Base-by-base conservation (phyloP, 2,113 vertebrate genomes). In the Pygoscelis antarcticus region DNA sequence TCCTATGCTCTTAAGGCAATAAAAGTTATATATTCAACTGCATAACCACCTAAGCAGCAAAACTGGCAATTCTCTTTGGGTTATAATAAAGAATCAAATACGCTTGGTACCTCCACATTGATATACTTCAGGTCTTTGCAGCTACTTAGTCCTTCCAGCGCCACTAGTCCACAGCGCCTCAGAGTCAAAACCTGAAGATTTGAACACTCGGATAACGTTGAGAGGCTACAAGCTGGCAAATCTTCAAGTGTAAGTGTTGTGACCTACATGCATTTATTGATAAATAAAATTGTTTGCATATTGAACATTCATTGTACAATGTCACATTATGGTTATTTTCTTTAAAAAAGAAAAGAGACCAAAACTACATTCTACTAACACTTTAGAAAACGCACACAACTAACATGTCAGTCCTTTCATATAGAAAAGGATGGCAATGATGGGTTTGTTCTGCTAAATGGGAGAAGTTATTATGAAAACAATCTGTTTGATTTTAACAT, bases 111-210 rank as follows among this genome's bases (percentile, higher is more conserved):
- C 99, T 99, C 99, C 20, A 98, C 97, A 86, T 99, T 98, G 58
- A 99, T 97, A 70, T 98, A 98, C 89, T 98, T 97, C 14, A 99
- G 97, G 34, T 98, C 91, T 96, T 93, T 96, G 90, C 99, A 98
- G 52, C 92, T 94, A 85, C 80, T 98, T 89, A 99, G 75, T 87
- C 98, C 97, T 12, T 99, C 98, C 95, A 99, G 89, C 3, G 98
- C 97, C 81, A 80, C 97, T 89, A 99, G 98, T 77, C 98, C 98
- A 93, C 99, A 99, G 76, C 97, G 98, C 72, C 70, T 98, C 68
- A 99, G 97, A 25, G 98, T 99, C 60, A 99, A 97, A 88, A 98
- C 97, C 90, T 97, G 98, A 46, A 99, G 98, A n/a, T 85, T 97
- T 55, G 57, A 6, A 92, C 99, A 99, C 70, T 98, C 97, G 3